Evolutionary conservation across 2,113 vertebrate genomes (phyloP), one percentile per base, ranked within the genome.

Genomic region (Ophiodon elongatus): DNA sequence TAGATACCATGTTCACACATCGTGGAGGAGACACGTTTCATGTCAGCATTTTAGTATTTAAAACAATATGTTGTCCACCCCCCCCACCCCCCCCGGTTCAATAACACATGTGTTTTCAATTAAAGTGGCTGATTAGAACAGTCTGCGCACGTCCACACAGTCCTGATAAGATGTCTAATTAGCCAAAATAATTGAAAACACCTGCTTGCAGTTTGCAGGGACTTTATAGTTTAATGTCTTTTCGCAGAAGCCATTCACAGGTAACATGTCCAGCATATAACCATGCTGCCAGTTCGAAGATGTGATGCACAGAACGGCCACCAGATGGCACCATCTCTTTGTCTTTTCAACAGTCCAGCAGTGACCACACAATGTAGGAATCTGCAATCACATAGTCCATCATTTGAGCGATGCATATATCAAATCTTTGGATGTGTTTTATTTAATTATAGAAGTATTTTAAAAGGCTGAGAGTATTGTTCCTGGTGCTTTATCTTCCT

Each of bases 311-410:
- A 29, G 3, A 33, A 4, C 3, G 8, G n/a, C 89, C 92, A 89
- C 76, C 75, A 93, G 92, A 88, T 82, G 19, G 87, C 87, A 76
- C 66, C 73, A 78, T 69, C 23, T 73, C 31, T 79, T 70, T 88
- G 67, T 56, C 4, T 71, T 10, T 29, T 76, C 68, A 45, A 8
- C 10, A 25, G 23, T 19, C 63, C 45, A 63, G 8, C 13, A 10
- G n/a, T 3, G 8, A 29, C 3, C 1, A 1, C 13, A 33, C 33
- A 17, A 8, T 14, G 21, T 2, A 56, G 13, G 6, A 50, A 59
- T 27, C 14, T 50, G 8, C 35, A 11, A 2, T 65, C 52, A 69
- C 76, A 4, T 15, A n/a, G 5, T 67, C 43, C 8, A 33, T 66
- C 25, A 25, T 6, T 45, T 41, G 2, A 31, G 35, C 4, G 7